Evolutionary conservation across 2,888 invertebrate species (phyloP), one percentile per base, ranked within the genome.

Genomic region (Papilio gigon): DNA sequence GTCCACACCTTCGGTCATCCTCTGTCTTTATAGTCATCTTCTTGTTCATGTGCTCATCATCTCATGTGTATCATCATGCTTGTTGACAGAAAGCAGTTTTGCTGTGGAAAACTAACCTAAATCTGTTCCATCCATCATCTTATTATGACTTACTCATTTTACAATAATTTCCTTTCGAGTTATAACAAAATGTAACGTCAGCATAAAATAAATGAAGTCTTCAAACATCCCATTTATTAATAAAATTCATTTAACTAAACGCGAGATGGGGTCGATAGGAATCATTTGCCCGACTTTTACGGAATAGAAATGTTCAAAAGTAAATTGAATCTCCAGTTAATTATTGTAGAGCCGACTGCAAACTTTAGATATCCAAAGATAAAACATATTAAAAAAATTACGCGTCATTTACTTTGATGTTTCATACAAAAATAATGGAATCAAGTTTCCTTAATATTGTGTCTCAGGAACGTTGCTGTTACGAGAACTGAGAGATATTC

Each of bases 221-320:
- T 30, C 8, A 17, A 27, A 4, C 17, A 1, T 56, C 17, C 30
- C 53, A 56, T 56, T 30, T 9, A 56, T 30, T 17, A 27, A 9
- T 2, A 30, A 56, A 56, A 56, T 56, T 56, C n/a, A 56, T 56
- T 56, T 17, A 27, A n/a, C 9, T 30, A 30, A 56, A 56, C 17
- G 53, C n/a, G 17, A 56, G 17, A 30, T 56, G 11, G 53, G 30
- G 27, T 56, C 4, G 17, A 56, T 30, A 30, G 17, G 11, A 30
- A 30, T 17, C 9, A 30, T 56, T 56, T 56, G 30, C 30, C 30
- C 1, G 30, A 4, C 3, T n/a, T 56, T 56, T 5, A 17, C 17
- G 9, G 17, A 30, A 56, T 25, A 25, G 25, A 30, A 30, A n/a
- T 30, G 6, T 2, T 30, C 5, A 42, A n/a, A 56, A 30, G 30